Evolutionary conservation across 2,797 vertebrate genomes (phyloP).

Genomic region (Psittacula echo): DNA sequence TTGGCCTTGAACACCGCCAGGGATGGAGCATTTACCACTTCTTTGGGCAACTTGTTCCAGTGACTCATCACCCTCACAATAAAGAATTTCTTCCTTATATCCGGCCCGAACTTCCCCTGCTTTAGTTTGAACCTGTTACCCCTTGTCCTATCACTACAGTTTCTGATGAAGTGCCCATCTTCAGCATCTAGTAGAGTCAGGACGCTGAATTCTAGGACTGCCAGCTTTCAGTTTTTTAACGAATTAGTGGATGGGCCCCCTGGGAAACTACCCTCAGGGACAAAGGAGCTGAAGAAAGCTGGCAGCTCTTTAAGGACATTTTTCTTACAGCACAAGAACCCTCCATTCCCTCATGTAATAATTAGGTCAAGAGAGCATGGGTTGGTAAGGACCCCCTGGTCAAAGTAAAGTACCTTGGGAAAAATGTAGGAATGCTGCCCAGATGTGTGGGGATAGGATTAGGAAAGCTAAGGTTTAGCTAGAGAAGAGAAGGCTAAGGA

Average conservation of each 20-base stretch:
- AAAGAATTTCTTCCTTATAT: neutral
- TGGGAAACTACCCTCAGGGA: neutral
- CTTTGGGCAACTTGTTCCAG: neutral
- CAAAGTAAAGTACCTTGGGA: neutral
- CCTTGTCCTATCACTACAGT: neutral
- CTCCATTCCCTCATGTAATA: accelerated
- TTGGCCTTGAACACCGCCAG: neutral
- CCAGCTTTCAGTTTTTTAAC: neutral
- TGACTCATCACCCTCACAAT: neutral
- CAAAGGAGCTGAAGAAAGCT: neutral
- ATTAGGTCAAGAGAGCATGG: neutral
- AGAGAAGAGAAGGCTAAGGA: neutral
- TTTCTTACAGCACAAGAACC: neutral
- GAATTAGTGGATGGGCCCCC: neutral
- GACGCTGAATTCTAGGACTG: neutral
- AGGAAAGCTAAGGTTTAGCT: neutral
- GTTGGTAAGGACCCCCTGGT: neutral
- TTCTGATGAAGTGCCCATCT: neutral
- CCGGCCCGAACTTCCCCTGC: neutral
- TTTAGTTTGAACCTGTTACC: neutral
- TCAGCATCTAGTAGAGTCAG: neutral
- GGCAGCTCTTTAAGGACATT: neutral
- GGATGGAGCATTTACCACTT: neutral
- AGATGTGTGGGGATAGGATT: neutral
- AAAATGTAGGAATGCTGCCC: neutral